Percentiles rank a stretch among this genome's conserved stretches.
These are phyloP conservation scores for Pelodytes ibericus DNA, from an alignment of 2,797 vertebrate genomes.

Conservation along the genomic window DNA sequence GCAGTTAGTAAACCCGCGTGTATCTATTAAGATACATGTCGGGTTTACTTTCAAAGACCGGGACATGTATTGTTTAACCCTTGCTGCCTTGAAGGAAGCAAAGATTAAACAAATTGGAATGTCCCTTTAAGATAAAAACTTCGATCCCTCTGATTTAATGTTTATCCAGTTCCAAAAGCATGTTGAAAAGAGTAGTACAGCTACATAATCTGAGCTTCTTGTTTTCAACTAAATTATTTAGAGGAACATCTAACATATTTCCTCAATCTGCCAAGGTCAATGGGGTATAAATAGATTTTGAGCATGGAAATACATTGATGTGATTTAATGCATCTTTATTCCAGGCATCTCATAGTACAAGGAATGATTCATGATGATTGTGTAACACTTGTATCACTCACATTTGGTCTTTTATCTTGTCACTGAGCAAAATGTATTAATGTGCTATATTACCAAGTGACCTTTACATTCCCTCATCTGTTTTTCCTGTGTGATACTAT, in stretches of 20 bases:
- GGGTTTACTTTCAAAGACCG: too few relatives aligned
- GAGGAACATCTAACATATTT: not conserved
- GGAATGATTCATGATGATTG: not conserved
- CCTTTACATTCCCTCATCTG: not conserved
- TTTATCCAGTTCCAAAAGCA: not conserved
- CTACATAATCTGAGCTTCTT: not conserved
- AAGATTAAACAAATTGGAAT: too few relatives aligned
- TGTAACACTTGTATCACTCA: not conserved
- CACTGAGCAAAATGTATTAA: not conserved
- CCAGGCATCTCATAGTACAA: not conserved
- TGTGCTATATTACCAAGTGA: not conserved
- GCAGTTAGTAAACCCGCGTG: too few relatives aligned
- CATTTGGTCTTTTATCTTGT: not conserved
- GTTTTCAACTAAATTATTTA: constrained; percentile 2
- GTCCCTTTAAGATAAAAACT: too few relatives aligned
- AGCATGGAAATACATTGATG: not conserved
- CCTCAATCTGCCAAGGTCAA: not conserved
- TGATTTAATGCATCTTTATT: not conserved
- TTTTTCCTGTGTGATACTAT: not conserved
- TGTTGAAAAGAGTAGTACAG: not conserved
- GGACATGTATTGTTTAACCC: too few relatives aligned
- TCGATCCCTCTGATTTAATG: too few relatives aligned
- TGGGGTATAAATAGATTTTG: not conserved
- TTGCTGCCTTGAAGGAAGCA: too few relatives aligned
- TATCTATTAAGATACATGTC: too few relatives aligned